These are phyloP conservation scores for Pandemis corylana DNA, from an alignment of 2,888 invertebrate genomes.

Conservation along the genomic window DNA sequence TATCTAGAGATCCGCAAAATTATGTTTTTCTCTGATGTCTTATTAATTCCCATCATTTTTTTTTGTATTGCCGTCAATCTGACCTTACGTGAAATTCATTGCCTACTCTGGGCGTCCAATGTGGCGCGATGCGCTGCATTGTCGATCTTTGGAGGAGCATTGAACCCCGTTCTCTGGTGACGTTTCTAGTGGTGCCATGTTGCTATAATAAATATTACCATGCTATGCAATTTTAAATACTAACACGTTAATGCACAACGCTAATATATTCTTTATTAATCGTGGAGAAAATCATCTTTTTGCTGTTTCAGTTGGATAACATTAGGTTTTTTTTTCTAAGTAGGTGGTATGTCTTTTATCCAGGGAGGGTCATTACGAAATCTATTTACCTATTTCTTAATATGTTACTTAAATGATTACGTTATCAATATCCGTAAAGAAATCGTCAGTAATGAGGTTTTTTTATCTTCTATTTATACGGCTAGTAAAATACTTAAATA, in stretches of 20 bases:
- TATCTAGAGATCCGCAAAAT: not conserved
- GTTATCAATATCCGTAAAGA: not conserved
- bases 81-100: not conserved
- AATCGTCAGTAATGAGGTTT: not conserved
- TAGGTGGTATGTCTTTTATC: no score
- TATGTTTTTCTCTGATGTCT: not conserved
- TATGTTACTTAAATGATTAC: not conserved
- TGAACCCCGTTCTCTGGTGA: slow-evolving; percentile 59
- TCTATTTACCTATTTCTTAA: not conserved
- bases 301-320: no score
- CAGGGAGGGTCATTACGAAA: not conserved
- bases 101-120: not conserved
- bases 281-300: no score
- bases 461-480: not conserved
- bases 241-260: not conserved
- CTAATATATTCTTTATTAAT: no score
- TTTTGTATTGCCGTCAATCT: not conserved
- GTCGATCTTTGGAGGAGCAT: slow-evolving; percentile 28
- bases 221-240: not conserved
- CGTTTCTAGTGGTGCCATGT: slow-evolving; percentile 44
- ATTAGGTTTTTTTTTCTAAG: no score
- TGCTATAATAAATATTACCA: not conserved
- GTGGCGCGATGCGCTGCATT: not conserved
- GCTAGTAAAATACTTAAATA: not conserved
- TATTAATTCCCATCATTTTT: not conserved